These are phyloP conservation scores for Macrocentrus cingulum DNA, from an alignment of 1,140 invertebrate genomes.

Conservation along the genomic window DNA sequence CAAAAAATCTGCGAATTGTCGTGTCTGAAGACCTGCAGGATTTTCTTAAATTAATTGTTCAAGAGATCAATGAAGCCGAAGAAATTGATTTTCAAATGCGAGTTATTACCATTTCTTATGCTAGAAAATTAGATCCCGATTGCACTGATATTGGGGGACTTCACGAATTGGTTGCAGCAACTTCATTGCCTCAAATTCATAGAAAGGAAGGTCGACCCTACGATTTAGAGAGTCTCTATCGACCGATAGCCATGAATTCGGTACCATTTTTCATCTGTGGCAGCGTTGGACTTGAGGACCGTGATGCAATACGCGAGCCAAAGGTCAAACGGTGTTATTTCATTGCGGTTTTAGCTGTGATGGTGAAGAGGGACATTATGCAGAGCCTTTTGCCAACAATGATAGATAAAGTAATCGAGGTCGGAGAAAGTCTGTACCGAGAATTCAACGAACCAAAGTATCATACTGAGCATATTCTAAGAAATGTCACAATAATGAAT, in stretches of 20 bases:
- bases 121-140: conserved; percentile 43
- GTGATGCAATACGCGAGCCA: conserved; percentile 43
- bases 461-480: conserved; percentile 45
- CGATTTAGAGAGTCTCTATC: conserved; percentile 41
- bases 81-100: conserved; percentile 38
- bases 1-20: conserved; percentile 45
- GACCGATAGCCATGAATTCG: conserved; percentile 23
- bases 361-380: conserved; percentile 51
- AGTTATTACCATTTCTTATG: conserved; percentile 49
- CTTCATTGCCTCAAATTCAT: conserved; percentile 41
- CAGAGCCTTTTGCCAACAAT: conserved; percentile 42
- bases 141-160: conserved; percentile 41
- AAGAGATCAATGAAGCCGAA: conserved; percentile 34
- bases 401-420: conserved; percentile 48
- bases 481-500: conserved; percentile 46
- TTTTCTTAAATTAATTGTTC: conserved; percentile 43
- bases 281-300: conserved; percentile 36
- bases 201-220: conserved; percentile 29
- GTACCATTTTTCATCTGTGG: conserved; percentile 44
- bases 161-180: conserved; percentile 35
- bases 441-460: conserved; percentile 39
- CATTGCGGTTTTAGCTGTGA: conserved; percentile 42
- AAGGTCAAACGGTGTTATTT: conserved; percentile 51
- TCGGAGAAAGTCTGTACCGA: conserved; percentile 42
- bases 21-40: conserved; percentile 39